Evolutionary conservation across 2,888 invertebrate genomes (phyloP).

Genomic region (Hydroisotoma schaefferi): DNA sequence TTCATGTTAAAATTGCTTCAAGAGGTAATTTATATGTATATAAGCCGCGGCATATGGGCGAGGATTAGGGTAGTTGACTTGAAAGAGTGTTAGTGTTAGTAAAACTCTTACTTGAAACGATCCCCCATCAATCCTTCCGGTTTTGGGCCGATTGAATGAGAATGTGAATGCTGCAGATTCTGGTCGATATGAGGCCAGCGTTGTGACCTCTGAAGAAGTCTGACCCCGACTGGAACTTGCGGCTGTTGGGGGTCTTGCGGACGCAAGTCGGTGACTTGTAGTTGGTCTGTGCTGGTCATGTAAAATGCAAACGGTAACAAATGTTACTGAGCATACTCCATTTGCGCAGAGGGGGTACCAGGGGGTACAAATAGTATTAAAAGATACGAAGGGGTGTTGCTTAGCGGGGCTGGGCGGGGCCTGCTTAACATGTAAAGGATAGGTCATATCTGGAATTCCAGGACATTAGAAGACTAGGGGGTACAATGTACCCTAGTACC

Average conservation of each 20-base stretch:
- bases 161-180: conserved; percentile 37
- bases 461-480: no score
- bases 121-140: conserved; percentile 21
- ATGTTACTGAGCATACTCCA: background rate
- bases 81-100: background rate
- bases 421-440: no score
- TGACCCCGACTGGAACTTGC: conserved; percentile 10
- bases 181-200: conserved; percentile 30
- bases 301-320: background rate
- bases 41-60: no score
- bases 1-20: no score
- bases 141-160: conserved; percentile 33
- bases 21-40: no score
- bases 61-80: no score
- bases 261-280: conserved; percentile 23
- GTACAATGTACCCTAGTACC: no score
- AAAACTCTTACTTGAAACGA: no score
- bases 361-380: no score
- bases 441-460: no score
- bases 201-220: conserved; percentile 25
- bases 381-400: no score
- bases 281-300: conserved; percentile 27
- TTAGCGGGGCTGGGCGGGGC: no score
- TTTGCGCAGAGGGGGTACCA: background rate
- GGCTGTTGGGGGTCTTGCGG: conserved; percentile 10